A percentile compares a stretch with the other conserved stretches of the same genome.
Conservation (phyloP, 64 coral and sea anemone species). For the Porites lutea region DNA sequence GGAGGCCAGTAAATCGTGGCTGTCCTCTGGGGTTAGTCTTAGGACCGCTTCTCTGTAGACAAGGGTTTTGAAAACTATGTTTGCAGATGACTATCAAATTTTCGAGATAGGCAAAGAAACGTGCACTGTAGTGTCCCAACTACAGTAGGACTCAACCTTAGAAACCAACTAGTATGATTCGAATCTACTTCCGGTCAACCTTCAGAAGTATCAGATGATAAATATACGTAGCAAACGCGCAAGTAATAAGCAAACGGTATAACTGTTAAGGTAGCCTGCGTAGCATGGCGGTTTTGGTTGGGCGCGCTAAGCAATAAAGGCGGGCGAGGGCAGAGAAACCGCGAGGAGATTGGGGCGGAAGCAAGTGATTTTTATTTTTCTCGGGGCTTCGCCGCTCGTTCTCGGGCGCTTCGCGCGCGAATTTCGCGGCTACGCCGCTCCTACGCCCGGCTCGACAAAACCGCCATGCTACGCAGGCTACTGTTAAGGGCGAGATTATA, state of each 20-base stretch:
- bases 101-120: neutral
- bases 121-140: neutral
- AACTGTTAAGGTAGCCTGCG: conserved; percentile 51
- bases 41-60: conserved; percentile 2
- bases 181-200: neutral
- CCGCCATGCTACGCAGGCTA: no score
- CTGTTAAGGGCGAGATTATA: conserved; percentile 60
- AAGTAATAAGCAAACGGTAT: conserved; percentile 64
- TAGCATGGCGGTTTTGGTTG: no score
- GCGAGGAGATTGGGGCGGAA: no score
- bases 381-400: no score
- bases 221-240: conserved; percentile 56
- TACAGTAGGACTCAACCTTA: neutral
- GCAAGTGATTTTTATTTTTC: no score
- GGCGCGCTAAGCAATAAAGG: no score
- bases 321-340: no score
- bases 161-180: neutral
- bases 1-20: neutral
- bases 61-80: neutral
- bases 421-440: no score
- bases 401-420: no score
- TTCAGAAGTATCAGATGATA: conserved; percentile 68
- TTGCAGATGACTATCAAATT: conserved; percentile 9
- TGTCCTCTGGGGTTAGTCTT: neutral
- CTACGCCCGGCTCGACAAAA: no score